phyloP scores from a whole-genome alignment of 2,113 vertebrate genomes.

The Mesoclemmys tuberculata region DNA sequence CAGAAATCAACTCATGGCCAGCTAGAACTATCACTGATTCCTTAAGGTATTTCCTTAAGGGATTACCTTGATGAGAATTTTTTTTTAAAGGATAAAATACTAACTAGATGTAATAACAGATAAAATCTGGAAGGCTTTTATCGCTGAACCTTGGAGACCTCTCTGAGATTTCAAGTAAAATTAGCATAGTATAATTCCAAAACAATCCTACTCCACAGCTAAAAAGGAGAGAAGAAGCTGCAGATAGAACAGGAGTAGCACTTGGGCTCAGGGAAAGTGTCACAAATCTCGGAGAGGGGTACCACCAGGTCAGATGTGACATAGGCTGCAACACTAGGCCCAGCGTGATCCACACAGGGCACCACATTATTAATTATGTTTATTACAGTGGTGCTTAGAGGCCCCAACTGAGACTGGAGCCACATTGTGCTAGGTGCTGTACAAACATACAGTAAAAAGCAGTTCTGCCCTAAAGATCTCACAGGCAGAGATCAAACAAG shows the following conservation, averaged over 20 bases:
- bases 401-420: neutral
- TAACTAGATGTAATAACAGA: neutral
- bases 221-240: neutral
- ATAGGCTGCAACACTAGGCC: neutral
- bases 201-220: neutral
- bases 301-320: neutral
- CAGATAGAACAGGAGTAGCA: neutral
- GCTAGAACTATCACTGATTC: conserved; percentile 27
- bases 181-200: neutral
- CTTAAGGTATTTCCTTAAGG: conserved; percentile 7
- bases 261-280: neutral
- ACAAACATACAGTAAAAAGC: neutral
- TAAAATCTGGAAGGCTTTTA: conserved; percentile 1
- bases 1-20: neutral
- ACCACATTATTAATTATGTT: neutral
- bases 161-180: neutral
- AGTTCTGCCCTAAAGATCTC: neutral
- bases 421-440: neutral
- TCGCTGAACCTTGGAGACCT: neutral
- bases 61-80: conserved; percentile 15
- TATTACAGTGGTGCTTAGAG: neutral
- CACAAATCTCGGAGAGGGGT: neutral
- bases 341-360: neutral
- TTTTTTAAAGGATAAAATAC: conserved; percentile 21
- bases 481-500: conserved; percentile 15